These are phyloP conservation scores for Perodicticus potto DNA, from an alignment of 2,797 vertebrate species.

Conservation along the genomic window DNA sequence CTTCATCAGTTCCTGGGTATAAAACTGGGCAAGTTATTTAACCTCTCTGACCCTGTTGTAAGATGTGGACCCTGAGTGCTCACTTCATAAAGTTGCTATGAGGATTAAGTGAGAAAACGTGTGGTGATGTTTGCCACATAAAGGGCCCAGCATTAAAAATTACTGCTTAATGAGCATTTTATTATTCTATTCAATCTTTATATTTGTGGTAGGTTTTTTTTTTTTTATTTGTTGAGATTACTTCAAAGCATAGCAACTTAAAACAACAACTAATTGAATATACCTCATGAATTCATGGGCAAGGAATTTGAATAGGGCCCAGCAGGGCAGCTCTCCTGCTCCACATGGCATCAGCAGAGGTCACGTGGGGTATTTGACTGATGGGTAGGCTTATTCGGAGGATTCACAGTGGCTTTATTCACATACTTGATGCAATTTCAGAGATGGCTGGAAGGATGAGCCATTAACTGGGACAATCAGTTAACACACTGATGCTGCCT, in stretches of 20 bases:
- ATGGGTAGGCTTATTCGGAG: neutral
- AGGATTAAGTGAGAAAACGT: neutral
- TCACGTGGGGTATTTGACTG: neutral
- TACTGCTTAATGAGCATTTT: constrained; percentile 40
- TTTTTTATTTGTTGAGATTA: constrained; percentile 59
- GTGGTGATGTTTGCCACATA: neutral
- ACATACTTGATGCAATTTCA: too few relatives aligned
- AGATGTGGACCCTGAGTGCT: neutral
- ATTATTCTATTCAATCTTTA: constrained; percentile 47
- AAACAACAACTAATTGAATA: constrained; percentile 22
- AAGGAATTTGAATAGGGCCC: neutral
- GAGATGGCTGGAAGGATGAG: neutral
- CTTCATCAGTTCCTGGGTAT: neutral
- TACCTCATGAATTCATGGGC: neutral
- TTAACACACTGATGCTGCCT: neutral
- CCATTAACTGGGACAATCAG: neutral
- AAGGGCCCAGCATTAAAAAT: constrained; percentile 3
- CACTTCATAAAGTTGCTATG: neutral
- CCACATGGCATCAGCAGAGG: neutral
- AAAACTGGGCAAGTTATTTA: constrained; percentile 9
- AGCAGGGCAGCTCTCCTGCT: neutral
- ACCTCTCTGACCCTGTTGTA: neutral
- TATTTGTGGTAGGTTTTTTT: neutral
- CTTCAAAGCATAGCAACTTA: neutral
- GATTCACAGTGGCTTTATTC: neutral